Base-by-base conservation (phyloP, 2,797 vertebrate genomes). In the Salarias fasciatus region DNA sequence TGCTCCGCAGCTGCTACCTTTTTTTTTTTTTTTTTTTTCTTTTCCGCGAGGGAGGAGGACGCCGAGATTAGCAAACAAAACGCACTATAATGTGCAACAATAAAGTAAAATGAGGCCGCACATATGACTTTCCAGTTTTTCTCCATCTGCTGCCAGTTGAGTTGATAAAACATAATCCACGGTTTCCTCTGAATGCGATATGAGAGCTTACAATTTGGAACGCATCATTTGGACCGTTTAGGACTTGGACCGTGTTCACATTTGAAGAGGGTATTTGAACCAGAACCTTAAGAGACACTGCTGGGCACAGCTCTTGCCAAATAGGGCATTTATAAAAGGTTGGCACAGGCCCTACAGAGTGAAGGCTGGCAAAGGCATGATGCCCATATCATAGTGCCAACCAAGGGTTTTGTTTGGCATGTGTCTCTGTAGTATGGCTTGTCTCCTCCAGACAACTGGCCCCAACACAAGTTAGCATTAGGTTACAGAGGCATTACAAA, bases 271-370 rank as follows among this genome's bases (percentile, higher is more conserved):
- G 86, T 88, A 70, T 89, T 90, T 88, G 84, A 90, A 90, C 87
- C 85, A 83, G 83, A 91, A 90, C 86, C 84, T 92, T 89, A 85
- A 88, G 82, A 87, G 88, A 89, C 83, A 88, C 86, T 88, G 85
- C 78, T 82, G 86, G 83, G 86, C 88, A 87, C 72, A 49, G 84
- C 84, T 83, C 77, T 70, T 87, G 88, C 88, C 88, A 91, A 92
- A 91, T 91, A 87, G 86, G 89, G 86, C 88, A 91, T 90, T 90
- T 91, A 88, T 88, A 87, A 91, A 89, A 82, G 77, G 82, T 79
- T 92, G 91, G 90, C 90, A 89, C 63, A 11, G 81, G 63, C 77
- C 80, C 82, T 71, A 70, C 82, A 78, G 87, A 88, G 85, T 79
- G 75, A 88, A 82, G 87, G 80, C 90, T 90, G 88, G 85, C 88